Conservation (phyloP, 2,113 vertebrate species). For the Xenotilapia flavipinnis region DNA sequence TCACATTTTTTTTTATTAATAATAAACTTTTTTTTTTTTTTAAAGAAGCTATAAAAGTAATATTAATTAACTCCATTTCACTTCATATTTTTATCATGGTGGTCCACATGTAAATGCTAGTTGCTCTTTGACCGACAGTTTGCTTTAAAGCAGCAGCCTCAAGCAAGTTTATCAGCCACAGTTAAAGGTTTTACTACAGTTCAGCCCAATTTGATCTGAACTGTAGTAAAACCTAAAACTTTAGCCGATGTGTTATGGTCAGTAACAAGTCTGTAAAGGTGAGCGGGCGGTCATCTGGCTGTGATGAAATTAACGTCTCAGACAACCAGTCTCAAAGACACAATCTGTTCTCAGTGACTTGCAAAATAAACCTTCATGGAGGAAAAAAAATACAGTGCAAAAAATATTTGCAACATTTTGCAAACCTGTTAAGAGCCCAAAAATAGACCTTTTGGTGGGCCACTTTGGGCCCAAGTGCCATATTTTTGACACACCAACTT, state of each 20-base stretch:
- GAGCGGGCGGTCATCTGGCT: too few relatives aligned
- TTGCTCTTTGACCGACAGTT: background rate
- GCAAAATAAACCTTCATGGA: background rate
- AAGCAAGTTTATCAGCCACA: background rate
- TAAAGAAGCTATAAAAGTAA: background rate
- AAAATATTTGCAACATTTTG: background rate
- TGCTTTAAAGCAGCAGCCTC: background rate
- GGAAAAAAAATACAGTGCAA: background rate
- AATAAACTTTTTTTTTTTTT: background rate
- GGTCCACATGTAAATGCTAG: background rate
- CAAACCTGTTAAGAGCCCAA: background rate
- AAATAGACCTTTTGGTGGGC: background rate
- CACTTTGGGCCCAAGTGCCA: background rate
- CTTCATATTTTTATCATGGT: background rate
- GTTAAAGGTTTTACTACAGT: too few relatives aligned
- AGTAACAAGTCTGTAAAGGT: background rate
- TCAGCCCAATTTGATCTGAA: background rate
- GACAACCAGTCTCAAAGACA: background rate
- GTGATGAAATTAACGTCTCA: background rate
- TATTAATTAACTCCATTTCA: background rate
- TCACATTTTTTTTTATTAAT: background rate
- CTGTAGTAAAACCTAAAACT: background rate
- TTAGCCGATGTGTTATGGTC: background rate
- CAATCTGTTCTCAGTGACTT: background rate
- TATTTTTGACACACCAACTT: background rate